phyloP scores from a whole-genome alignment of 2,113 vertebrate genomes.

The Sinocyclocheilus grahami region DNA sequence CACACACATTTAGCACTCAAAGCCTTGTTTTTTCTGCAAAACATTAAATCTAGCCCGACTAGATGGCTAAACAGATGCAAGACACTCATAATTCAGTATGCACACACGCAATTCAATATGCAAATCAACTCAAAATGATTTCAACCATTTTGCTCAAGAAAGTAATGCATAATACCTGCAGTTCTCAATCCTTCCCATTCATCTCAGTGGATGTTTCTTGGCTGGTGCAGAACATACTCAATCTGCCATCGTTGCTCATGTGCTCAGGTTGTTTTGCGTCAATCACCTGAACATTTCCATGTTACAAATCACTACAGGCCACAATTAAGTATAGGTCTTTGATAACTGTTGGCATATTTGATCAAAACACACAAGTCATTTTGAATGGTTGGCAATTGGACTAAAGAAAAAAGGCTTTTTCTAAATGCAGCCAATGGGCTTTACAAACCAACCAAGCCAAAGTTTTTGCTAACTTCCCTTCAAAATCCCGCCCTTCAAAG shows the following conservation, averaged over 20 bases:
- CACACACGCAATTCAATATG: background rate
- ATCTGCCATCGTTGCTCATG: background rate
- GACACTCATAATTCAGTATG: background rate
- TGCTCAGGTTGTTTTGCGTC: background rate
- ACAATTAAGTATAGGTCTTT: background rate
- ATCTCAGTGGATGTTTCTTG: background rate
- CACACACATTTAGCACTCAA: background rate
- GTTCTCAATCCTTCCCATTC: background rate
- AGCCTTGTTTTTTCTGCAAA: background rate
- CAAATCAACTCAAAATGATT: background rate
- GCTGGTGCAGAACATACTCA: background rate
- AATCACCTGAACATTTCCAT: background rate
- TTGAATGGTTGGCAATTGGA: background rate
- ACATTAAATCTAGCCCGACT: background rate
- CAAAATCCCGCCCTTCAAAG: background rate
- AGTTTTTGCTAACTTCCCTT: background rate
- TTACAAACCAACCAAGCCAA: background rate
- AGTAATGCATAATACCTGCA: background rate
- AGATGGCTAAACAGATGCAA: background rate
- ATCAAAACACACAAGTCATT: background rate
- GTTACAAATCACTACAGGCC: background rate
- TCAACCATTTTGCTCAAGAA: background rate
- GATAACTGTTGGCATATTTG: background rate
- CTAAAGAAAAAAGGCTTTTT: background rate
- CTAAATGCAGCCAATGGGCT: background rate